Base-by-base conservation (phyloP, 2,888 invertebrate genomes). In the Isotomurus palustris region DNA sequence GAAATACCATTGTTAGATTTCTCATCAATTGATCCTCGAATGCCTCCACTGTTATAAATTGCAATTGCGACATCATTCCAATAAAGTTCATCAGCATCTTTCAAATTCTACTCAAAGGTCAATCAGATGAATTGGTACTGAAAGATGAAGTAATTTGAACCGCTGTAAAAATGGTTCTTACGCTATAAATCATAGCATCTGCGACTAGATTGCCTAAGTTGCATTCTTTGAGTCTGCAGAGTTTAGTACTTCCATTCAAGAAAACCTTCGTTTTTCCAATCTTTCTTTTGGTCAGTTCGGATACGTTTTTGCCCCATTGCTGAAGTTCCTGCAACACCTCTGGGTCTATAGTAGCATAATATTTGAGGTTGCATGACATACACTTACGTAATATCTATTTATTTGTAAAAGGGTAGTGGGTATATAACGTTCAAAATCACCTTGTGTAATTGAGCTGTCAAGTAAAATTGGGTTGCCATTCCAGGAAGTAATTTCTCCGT, bases 41-140 rank as follows among this genome's bases (percentile, higher is more conserved):
- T 82, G 52, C 85, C 84, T 29, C 92, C 92, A 14, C 86, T 83
- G 74, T 89, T 88, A 32, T 85, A 76, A 0, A 92, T 70, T 1
- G 85, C 86, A 67, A 91, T 83, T 0, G 90, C 81, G 0, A 87
- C 83, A 72, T 86, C 85, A 0, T 87, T 86, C 91, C 91, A 91
- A 38, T 81, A 51, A 2, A 60, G 36, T 29, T 67, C 70, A 22
- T 71, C 71, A 1, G 72, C 66, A 40, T 52, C 71, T 50, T 68
- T 70, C 3, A 67, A 57, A 49, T 71, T 72, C 71, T 72, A 50
- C 8, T n/a, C n/a, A n/a, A n/a, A n/a, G n/a, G n/a, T n/a, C n/a
- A n/a, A n/a, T n/a, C n/a, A n/a, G n/a, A n/a, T n/a, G n/a, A n/a
- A n/a, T n/a, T n/a, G n/a, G n/a, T n/a, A n/a, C n/a, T n/a, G n/a